Percentiles rank a stretch among this genome's conserved stretches.
Evolutionary conservation across 2,888 invertebrate genomes (phyloP).

Genomic region (Lasioglossum morio): DNA sequence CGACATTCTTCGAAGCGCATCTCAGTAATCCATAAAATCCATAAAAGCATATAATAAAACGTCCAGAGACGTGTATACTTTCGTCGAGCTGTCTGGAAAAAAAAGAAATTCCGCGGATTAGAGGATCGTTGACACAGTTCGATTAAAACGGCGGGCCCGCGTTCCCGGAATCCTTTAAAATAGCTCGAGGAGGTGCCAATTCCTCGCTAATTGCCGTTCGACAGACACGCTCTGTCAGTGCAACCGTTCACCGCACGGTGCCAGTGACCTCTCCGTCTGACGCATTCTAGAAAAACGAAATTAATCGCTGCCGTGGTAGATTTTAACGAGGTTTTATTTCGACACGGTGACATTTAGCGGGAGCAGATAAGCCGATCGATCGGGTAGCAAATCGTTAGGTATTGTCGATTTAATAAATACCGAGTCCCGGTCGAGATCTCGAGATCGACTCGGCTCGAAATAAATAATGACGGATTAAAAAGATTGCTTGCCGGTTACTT

Average conservation of each 20-base stretch:
- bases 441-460: constrained; percentile 14
- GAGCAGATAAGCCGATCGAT: not conserved
- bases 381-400: not conserved
- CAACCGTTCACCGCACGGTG: constrained; percentile 31
- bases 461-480: constrained; percentile 43
- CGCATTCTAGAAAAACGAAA: constrained; percentile 22
- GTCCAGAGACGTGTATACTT: not conserved
- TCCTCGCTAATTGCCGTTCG: constrained; percentile 61
- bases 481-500: constrained; percentile 25
- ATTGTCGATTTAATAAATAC: constrained; percentile 24
- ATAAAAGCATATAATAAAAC: not conserved
- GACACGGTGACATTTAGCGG: not conserved
- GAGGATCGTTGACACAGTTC: constrained; percentile 50
- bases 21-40: not conserved
- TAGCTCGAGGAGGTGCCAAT: constrained; percentile 60
- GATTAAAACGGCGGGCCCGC: constrained; percentile 32
- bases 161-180: constrained; percentile 61
- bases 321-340: not conserved
- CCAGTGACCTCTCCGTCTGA: constrained; percentile 29
- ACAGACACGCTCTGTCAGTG: constrained; percentile 56
- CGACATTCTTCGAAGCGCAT: not conserved
- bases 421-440: not conserved
- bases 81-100: no score
- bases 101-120: not conserved
- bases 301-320: constrained; percentile 19